Base-by-base conservation (phyloP, 2,888 invertebrate genomes). In the Chrysomela aeneicollis region DNA sequence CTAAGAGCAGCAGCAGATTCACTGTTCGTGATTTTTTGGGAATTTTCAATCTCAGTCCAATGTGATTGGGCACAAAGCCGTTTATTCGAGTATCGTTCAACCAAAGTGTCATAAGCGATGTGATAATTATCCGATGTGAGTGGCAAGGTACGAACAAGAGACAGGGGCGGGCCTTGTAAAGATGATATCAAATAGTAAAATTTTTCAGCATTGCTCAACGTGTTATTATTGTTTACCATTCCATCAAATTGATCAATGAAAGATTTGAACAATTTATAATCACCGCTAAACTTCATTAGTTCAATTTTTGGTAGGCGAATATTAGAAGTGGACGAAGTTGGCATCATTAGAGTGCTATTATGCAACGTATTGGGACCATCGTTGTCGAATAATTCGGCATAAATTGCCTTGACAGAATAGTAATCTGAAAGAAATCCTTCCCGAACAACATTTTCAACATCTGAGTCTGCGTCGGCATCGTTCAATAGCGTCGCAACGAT, bases 61-160 rank as follows among this genome's bases (percentile, higher is more conserved):
- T 26, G 26, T 26, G 26, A 26, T 26, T 26, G 26, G 26, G 26
- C 26, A 26, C 32, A 35, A 4, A 35, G 32, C 10, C 32, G 5
- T 9, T 35, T 9, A 35, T 35, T 8, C 2, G 32, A 35, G 10
- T 22, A 30, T 15, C 6, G 26, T 3, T 26, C 26, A 5, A 26
- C 26, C 6, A 6, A 26, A 26, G 26, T 26, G 6, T 26, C 26
- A 26, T 26, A 51, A 21, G 51, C 51, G 15, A 8, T 19, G 9
- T 8, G 2, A 22, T 51, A 51, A 53, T 53, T 53, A 4, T 53
- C 53, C n/a, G 53, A 26, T 17, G 53, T 53, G 6, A 26, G n/a
- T n/a, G n/a, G n/a, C n/a, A n/a, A n/a, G n/a, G n/a, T n/a, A n/a
- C n/a, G n/a, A n/a, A n/a, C n/a, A 3, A 26, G 26, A 26, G 26